Evolutionary conservation across 2,797 vertebrate species (phyloP).

Genomic region (Cossypha dichroa): DNA sequence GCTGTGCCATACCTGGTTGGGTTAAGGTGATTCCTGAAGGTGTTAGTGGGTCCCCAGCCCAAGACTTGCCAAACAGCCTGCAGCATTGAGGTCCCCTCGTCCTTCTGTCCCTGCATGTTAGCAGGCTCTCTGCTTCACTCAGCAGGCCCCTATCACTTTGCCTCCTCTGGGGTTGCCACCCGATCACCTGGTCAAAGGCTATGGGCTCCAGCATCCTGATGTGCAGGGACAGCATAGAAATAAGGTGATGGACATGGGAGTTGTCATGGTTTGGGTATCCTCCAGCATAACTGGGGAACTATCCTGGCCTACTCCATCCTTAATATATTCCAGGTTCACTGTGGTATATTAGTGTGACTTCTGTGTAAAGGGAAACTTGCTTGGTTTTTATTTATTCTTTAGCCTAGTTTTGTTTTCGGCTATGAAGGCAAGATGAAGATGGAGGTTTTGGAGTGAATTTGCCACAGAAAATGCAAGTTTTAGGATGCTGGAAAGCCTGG

Average conservation of each 20-base stretch:
- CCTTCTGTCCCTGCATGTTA: not conserved
- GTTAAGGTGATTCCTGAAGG: not conserved
- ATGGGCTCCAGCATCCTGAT: not conserved
- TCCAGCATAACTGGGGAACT: not conserved
- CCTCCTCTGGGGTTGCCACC: not conserved
- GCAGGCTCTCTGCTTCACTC: not conserved
- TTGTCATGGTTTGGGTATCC: not conserved
- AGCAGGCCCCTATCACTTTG: not conserved
- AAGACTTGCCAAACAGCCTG: not conserved
- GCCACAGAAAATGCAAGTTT: not conserved
- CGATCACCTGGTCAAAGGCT: accelerated
- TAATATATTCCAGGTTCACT: not conserved
- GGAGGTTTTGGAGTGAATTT: not conserved
- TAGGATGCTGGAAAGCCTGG: not conserved
- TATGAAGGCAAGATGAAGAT: not conserved
- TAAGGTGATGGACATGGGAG: not conserved
- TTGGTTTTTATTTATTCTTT: not conserved
- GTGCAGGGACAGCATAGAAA: not conserved
- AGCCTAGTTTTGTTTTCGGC: constrained; percentile 9
- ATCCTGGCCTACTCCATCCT: not conserved
- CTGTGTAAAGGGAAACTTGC: not conserved
- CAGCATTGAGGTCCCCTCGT: accelerated
- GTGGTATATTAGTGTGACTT: not conserved
- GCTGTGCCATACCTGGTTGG: accelerated
- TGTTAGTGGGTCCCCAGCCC: not conserved